A percentile compares a stretch with the other conserved stretches of the same genome.
These are phyloP conservation scores for Drosophila buzzatii DNA, from an alignment of 2,888 invertebrate species.

Conservation along the genomic window DNA sequence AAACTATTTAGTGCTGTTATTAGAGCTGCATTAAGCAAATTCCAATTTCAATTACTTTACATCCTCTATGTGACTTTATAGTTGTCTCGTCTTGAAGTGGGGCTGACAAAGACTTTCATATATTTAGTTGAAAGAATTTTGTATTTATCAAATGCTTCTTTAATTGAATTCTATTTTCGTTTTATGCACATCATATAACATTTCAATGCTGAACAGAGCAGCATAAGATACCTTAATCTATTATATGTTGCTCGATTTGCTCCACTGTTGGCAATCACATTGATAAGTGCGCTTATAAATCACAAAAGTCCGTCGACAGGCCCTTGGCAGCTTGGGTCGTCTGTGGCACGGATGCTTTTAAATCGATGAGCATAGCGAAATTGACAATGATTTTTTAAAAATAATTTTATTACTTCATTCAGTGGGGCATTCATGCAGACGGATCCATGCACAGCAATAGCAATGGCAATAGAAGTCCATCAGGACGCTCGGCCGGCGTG, in stretches of 20 bases:
- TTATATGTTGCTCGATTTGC: constrained; percentile 64
- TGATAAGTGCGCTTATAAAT: constrained; percentile 79
- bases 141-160: constrained; percentile 69
- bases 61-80: constrained; percentile 12
- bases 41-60: constrained; percentile 2
- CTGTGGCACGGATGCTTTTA: constrained; percentile 58
- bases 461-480: constrained; percentile 49
- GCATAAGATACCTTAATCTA: constrained; percentile 56
- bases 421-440: constrained; percentile 63
- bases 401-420: constrained; percentile 80
- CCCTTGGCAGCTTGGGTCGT: background rate
- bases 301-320: constrained; percentile 56
- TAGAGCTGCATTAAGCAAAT: background rate
- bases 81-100: constrained; percentile 13
- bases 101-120: constrained; percentile 16
- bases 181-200: constrained; percentile 63
- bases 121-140: constrained; percentile 54
- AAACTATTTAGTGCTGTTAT: background rate
- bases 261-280: constrained; percentile 61
- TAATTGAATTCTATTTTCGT: constrained; percentile 66
- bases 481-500: constrained; percentile 34
- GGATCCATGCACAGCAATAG: constrained; percentile 27
- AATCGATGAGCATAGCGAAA: constrained; percentile 76
- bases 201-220: constrained; percentile 55
- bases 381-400: constrained; percentile 77